Percentiles rank a stretch among this genome's conserved stretches.
Conservation (phyloP, 2,113 vertebrate genomes). For the Carassius gibelio region DNA sequence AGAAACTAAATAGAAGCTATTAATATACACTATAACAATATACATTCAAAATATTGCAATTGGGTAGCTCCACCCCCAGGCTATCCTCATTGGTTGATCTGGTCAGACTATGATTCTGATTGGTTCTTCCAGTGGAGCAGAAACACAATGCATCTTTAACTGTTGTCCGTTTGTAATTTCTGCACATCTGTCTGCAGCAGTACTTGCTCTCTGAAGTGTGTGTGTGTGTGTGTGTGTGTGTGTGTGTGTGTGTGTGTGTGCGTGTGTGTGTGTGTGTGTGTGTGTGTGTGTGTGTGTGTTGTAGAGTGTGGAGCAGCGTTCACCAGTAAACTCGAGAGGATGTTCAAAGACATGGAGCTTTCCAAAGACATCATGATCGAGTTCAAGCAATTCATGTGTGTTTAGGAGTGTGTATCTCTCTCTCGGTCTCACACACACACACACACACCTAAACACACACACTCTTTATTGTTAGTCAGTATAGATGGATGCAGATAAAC, state of each 20-base stretch:
- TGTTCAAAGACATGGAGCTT: conserved; percentile 99
- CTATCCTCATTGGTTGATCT: not conserved
- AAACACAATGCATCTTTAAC: not conserved
- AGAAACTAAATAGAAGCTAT: no score
- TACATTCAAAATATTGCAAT: not conserved
- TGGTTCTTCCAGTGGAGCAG: not conserved
- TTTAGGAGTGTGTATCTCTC: no score
- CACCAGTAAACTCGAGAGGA: conserved; percentile 98
- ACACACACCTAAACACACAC: not conserved
- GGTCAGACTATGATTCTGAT: not conserved
- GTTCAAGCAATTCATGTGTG: no score
- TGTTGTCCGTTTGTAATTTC: not conserved
- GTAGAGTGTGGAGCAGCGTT: conserved; percentile 98
- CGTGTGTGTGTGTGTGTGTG: conserved; percentile 28
- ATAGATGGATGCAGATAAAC: not conserved
- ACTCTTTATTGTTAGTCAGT: not conserved
- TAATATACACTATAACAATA: not conserved
- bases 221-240: conserved; percentile 22
- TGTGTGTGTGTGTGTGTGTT: conserved; percentile 17
- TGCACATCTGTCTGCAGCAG: not conserved
- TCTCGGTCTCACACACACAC: no score
- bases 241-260: conserved; percentile 27
- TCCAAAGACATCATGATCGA: conserved; percentile 99
- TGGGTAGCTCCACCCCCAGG: not conserved
- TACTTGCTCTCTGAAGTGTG: not conserved